phyloP scores from a whole-genome alignment of 2,888 invertebrate genomes.

The Pristionchus fissidentatus region DNA sequence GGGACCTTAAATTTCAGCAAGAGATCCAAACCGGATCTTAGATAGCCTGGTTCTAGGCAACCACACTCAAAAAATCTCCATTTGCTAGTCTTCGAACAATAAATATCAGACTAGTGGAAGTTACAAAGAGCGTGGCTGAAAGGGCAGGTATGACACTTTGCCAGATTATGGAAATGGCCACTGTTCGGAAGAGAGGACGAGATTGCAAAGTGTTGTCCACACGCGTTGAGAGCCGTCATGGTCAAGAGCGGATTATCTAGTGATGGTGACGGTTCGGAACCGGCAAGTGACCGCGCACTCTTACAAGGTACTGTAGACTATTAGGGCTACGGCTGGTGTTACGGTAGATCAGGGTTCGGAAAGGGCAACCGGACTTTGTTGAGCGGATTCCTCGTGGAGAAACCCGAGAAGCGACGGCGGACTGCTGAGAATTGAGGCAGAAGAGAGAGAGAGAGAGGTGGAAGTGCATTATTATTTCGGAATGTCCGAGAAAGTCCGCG shows the following conservation, averaged over 20 bases:
- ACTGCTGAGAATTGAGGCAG: too few species aligned
- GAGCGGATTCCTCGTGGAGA: constrained; percentile 14
- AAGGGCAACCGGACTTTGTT: constrained; percentile 18
- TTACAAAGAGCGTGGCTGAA: background rate
- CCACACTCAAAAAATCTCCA: too few species aligned
- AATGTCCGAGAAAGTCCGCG: background rate
- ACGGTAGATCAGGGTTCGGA: background rate
- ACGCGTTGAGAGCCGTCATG: background rate
- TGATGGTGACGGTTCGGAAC: background rate
- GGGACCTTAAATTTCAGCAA: background rate
- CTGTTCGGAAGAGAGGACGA: too few species aligned
- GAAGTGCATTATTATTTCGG: constrained; percentile 37
- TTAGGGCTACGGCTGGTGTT: background rate
- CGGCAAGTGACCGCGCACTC: too few species aligned
- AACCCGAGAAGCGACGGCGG: constrained; percentile 6
- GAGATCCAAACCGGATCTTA: background rate
- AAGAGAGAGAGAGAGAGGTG: background rate
- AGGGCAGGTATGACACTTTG: background rate
- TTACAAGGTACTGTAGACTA: background rate
- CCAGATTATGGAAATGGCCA: background rate
- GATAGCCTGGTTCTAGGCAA: too few species aligned
- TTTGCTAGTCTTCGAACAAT: too few species aligned
- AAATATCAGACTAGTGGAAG: too few species aligned
- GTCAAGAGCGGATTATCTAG: background rate
- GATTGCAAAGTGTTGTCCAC: too few species aligned